Evolutionary conservation across 2,888 invertebrate genomes (phyloP).

Genomic region (Glomeris marginata): DNA sequence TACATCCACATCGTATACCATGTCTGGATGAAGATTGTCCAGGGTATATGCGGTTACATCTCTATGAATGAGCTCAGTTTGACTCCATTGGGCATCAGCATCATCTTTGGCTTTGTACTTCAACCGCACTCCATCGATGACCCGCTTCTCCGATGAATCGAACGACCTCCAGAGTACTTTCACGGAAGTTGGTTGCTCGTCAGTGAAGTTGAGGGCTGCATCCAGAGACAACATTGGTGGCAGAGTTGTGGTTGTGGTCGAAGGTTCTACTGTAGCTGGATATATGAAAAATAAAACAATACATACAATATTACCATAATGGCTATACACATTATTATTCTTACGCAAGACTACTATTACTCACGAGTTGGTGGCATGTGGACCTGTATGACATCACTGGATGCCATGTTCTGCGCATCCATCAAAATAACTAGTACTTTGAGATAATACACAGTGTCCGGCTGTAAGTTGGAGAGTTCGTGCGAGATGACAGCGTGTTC

Average conservation of each 20-base stretch:
- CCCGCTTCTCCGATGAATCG: slow-evolving; percentile 59
- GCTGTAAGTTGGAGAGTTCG: slow-evolving; percentile 55
- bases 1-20: slow-evolving; percentile 66
- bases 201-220: slow-evolving; percentile 52
- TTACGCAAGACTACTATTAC: slow-evolving; percentile 5
- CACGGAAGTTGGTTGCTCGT: slow-evolving; percentile 62
- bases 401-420: slow-evolving; percentile 59
- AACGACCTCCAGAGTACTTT: slow-evolving; percentile 69
- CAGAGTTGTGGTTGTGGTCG: slow-evolving; percentile 35
- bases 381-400: slow-evolving; percentile 59
- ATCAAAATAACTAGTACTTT: slow-evolving; percentile 63
- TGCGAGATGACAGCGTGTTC: slow-evolving; percentile 74
- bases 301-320: not conserved
- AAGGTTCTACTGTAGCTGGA: slow-evolving; percentile 20
- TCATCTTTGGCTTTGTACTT: slow-evolving; percentile 67
- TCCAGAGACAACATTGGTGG: slow-evolving; percentile 51
- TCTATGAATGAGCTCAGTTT: slow-evolving; percentile 68
- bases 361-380: slow-evolving; percentile 42
- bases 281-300: not conserved
- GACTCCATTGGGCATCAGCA: slow-evolving; percentile 52
- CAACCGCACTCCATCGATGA: slow-evolving; percentile 75
- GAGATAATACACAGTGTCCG: slow-evolving; percentile 66
- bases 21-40: slow-evolving; percentile 58
- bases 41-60: slow-evolving; percentile 62
- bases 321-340: not conserved